Evolutionary conservation across 2,888 invertebrate genomes (phyloP).

Genomic region (Sminthurinus aureus): DNA sequence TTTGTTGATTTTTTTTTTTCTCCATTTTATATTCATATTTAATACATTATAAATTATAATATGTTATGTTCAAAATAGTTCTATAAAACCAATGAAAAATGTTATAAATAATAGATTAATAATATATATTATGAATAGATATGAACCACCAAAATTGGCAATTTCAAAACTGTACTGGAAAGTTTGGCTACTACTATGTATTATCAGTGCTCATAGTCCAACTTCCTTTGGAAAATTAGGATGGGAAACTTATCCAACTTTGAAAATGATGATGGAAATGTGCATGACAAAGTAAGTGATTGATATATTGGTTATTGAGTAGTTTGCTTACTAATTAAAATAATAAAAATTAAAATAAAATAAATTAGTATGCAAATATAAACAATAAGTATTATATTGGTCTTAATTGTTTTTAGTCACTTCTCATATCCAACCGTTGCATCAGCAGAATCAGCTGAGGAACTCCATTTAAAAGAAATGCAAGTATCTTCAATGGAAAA

Average conservation of each 20-base stretch:
- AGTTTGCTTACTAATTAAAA: no score
- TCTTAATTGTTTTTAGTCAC: slow-evolving; percentile 67
- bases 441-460: slow-evolving; percentile 68
- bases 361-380: background rate
- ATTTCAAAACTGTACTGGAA: slow-evolving; percentile 96
- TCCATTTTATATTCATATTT: no score
- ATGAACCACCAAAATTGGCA: slow-evolving; percentile 85
- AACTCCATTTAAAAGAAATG: slow-evolving; percentile 71
- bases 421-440: slow-evolving; percentile 75
- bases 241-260: slow-evolving; percentile 89
- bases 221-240: slow-evolving; percentile 82
- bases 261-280: slow-evolving; percentile 92
- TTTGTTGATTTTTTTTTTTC: slow-evolving; percentile 6
- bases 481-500: slow-evolving; percentile 77
- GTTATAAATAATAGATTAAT: no score
- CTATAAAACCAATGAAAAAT: no score
- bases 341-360: no score
- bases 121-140: no score
- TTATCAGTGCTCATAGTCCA: slow-evolving; percentile 93
- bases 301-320: background rate
- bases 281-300: slow-evolving; percentile 85
- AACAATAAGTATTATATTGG: no score
- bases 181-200: slow-evolving; percentile 85
- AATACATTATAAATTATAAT: no score
- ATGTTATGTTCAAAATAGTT: no score